A percentile compares a stretch with the other conserved stretches of the same genome.
These are phyloP conservation scores for Melanotaenia duboulayi DNA, from an alignment of 2,113 vertebrate genomes.

Conservation along the genomic window DNA sequence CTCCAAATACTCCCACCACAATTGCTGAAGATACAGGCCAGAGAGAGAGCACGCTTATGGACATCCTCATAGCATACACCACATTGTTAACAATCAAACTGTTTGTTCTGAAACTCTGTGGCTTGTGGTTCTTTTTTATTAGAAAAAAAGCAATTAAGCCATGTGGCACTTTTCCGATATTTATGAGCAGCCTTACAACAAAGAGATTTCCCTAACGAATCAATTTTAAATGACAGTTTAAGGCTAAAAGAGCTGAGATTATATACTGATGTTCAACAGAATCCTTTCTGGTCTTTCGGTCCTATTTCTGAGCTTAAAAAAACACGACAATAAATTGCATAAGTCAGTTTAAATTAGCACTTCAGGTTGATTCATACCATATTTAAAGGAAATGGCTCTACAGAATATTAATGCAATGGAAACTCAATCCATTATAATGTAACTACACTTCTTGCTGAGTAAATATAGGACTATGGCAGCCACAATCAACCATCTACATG, in stretches of 20 bases:
- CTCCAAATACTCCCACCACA: slow-evolving; percentile 77
- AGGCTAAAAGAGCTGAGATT: neutral
- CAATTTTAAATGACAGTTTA: neutral
- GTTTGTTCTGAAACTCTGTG: neutral
- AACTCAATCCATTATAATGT: neutral
- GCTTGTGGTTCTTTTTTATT: neutral
- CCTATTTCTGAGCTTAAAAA: neutral
- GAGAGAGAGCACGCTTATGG: slow-evolving; percentile 5
- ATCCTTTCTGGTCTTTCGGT: neutral
- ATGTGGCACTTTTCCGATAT: neutral
- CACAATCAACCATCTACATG: neutral
- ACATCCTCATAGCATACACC: neutral
- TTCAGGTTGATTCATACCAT: neutral
- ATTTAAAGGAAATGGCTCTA: neutral
- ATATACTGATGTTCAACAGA: neutral
- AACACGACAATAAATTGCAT: neutral
- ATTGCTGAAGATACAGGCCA: slow-evolving; percentile 53
- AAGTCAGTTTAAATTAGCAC: neutral
- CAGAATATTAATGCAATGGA: neutral
- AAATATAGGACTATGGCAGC: neutral
- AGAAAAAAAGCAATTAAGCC: neutral
- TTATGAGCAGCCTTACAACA: neutral
- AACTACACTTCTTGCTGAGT: neutral
- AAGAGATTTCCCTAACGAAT: neutral
- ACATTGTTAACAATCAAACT: neutral